Conservation (phyloP, 2,888 invertebrate genomes). For the Acrobasis repandana region DNA sequence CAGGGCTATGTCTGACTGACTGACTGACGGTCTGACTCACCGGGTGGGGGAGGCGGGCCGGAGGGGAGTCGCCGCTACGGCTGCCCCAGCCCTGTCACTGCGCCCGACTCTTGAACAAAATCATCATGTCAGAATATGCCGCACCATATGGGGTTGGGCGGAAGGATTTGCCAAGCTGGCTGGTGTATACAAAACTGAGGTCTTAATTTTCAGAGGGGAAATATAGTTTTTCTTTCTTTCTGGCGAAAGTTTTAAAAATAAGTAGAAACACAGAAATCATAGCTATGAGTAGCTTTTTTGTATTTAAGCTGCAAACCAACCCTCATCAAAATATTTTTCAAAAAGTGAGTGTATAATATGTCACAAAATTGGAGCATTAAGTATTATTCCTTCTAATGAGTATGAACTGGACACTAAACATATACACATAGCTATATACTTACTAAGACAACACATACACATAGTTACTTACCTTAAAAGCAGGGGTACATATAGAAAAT, state of each 20-base stretch:
- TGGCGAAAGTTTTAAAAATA: background rate
- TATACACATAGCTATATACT: too few relatives aligned
- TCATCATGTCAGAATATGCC: slow-evolving; percentile 55
- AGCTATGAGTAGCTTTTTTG: too few relatives aligned
- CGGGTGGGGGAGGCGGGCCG: slow-evolving; percentile 54
- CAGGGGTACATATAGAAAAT: too few relatives aligned
- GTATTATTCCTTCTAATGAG: too few relatives aligned
- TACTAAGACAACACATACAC: too few relatives aligned
- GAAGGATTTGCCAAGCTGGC: background rate
- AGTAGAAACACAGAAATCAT: too few relatives aligned
- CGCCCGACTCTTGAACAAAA: slow-evolving; percentile 81
- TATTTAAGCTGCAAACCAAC: too few relatives aligned
- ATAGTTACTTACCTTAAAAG: too few relatives aligned
- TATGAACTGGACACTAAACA: too few relatives aligned
- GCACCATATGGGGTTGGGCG: background rate
- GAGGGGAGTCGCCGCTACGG: slow-evolving; percentile 64
- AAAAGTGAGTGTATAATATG: too few relatives aligned
- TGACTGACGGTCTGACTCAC: slow-evolving; percentile 62
- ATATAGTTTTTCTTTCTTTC: background rate
- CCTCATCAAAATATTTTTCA: too few relatives aligned
- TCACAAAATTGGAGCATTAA: too few relatives aligned
- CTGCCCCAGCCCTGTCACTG: slow-evolving; percentile 60
- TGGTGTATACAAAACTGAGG: background rate
- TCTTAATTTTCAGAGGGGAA: background rate
- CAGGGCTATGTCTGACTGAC: slow-evolving; percentile 31